Conservation (phyloP, 2,113 vertebrate genomes). For the Phaethon lepturus region DNA sequence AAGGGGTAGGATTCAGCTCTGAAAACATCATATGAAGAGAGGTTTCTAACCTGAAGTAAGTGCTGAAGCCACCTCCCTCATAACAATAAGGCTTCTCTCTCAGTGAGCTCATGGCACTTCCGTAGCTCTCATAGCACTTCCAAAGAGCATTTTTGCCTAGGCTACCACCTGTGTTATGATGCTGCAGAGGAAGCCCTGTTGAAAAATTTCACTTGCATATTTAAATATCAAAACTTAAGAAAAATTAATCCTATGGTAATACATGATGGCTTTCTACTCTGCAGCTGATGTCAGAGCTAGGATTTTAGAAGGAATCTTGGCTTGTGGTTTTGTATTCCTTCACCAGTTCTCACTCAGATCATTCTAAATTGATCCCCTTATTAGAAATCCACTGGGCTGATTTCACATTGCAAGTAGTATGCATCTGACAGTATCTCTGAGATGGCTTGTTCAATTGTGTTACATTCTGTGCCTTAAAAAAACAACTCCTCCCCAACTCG, state of each 20-base stretch:
- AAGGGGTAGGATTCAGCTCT: background rate
- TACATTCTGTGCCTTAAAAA: background rate
- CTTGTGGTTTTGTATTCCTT: background rate
- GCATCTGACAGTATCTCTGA: background rate
- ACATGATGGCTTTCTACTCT: fast-evolving
- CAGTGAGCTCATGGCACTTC: background rate
- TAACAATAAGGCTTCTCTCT: background rate
- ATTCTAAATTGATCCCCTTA: background rate
- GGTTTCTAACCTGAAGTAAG: background rate
- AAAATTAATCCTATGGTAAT: background rate
- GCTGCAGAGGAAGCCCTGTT: background rate
- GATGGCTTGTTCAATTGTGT: background rate
- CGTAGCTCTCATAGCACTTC: background rate
- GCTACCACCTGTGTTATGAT: background rate
- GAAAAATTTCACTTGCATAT: background rate
- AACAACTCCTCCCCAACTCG: background rate
- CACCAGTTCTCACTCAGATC: background rate
- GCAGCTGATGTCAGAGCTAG: background rate
- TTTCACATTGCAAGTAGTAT: background rate
- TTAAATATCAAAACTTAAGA: background rate
- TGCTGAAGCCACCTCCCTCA: background rate
- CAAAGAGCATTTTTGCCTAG: background rate
- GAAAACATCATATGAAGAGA: background rate
- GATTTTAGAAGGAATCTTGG: background rate
- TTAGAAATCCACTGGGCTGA: background rate